Evolutionary conservation across 2,797 vertebrate genomes (phyloP).

Genomic region (Schizopygopsis malacanthus): DNA sequence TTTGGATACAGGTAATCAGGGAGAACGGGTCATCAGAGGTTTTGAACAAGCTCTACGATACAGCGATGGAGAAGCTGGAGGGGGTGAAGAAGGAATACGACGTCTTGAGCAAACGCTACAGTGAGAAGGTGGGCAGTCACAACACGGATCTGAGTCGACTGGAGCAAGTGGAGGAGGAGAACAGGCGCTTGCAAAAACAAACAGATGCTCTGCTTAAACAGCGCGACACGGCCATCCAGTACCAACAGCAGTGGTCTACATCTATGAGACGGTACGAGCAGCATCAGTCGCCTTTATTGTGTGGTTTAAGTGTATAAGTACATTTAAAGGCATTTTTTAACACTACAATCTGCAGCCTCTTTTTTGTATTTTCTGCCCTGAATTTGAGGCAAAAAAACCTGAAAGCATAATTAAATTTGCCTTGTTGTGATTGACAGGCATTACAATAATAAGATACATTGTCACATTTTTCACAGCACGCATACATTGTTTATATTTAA

Average conservation of each 20-base stretch:
- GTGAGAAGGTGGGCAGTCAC: constrained; percentile 92
- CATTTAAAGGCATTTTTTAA: background rate
- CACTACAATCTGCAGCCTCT: background rate
- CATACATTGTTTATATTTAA: too few relatives aligned
- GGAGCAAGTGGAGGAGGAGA: constrained; percentile 94
- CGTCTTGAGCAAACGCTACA: constrained; percentile 90
- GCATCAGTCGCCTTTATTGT: background rate
- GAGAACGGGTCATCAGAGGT: constrained; percentile 97
- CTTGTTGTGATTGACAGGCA: background rate
- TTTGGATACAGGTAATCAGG: constrained; percentile 85
- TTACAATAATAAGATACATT: background rate
- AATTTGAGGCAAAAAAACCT: background rate
- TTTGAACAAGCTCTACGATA: constrained; percentile 94
- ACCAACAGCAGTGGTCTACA: constrained; percentile 95
- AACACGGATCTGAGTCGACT: constrained; percentile 94
- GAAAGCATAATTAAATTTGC: background rate
- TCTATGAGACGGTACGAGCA: constrained; percentile 89
- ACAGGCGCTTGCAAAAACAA: constrained; percentile 92
- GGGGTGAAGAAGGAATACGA: constrained; percentile 95
- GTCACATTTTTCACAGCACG: background rate
- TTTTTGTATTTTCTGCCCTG: background rate
- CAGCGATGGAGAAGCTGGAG: constrained; percentile 97
- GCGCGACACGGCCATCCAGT: constrained; percentile 93
- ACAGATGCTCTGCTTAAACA: constrained; percentile 91
- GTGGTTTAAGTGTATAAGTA: background rate